Base-by-base conservation (phyloP, 2,888 invertebrate genomes). In the Auanema sp. region DNA sequence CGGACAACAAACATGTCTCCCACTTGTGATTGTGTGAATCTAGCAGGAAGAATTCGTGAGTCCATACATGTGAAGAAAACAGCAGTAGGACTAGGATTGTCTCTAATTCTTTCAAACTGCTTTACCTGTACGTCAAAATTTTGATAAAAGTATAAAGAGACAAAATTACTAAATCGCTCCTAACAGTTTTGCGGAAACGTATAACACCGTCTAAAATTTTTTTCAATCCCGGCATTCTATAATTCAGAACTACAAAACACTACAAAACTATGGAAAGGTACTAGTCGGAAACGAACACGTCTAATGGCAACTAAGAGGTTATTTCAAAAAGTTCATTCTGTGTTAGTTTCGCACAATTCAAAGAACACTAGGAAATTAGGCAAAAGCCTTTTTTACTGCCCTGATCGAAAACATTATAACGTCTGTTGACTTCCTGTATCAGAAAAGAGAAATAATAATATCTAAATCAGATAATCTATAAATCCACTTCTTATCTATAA, bases 41-140 rank as follows among this genome's bases (percentile, higher is more conserved):
- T 89, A 65, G 95, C 93, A 24, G 96, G 94, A 79, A 95, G 90
- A 91, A 97, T 92, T 86, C 97, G 88, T 85, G 93, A 93, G 88
- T 97, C 96, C 91, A 97, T 95, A 85, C 96, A 97, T 50, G 94
- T 93, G 86, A 96, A 94, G 87, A 96, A 92, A 68, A 96, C 91
- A 71, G 94, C 93, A 88, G 92, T 92, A 18, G 96, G 96, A 92
- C 96, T 86, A 23, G 94, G 94, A 87, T 92, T 89, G 87, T 94
- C 90, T 84, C 89, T 89, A 75, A 95, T 92, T 88, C 90, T 88
- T 85, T 91, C 88, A 86, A 95, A 95, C 86, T 95, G 93, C 86
- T 92, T 90, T 41, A 95, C 81, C 71, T 71, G 40, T 24, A 69
- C 44, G 4, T 3, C 3, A 8, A 33, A 23, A 25, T 5, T 49